Evolutionary conservation across 2,113 vertebrate genomes (phyloP).

Genomic region (Steatornis caripensis): DNA sequence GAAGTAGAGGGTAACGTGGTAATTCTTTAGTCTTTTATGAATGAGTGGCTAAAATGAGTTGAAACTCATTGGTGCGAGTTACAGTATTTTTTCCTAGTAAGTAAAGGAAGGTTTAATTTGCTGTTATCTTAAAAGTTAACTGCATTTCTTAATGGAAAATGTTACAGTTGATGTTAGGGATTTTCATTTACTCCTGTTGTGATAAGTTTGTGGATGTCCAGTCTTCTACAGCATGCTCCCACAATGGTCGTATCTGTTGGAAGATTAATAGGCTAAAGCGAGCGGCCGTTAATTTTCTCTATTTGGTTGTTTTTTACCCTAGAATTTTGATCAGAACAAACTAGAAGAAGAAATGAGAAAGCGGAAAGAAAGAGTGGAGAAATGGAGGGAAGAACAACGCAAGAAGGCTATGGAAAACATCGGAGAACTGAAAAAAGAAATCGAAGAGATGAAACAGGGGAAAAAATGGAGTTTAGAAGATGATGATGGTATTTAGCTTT

Average conservation of each 20-base stretch:
- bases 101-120: background rate
- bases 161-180: background rate
- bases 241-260: background rate
- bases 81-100: background rate
- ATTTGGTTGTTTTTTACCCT: background rate
- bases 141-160: background rate
- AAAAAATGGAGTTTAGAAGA: conserved; percentile 99
- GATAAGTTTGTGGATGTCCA: background rate
- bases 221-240: background rate
- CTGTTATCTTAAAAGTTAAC: background rate
- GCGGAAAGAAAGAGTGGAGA: conserved; percentile 96
- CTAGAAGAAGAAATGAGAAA: conserved; percentile 99
- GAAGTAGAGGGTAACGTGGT: background rate
- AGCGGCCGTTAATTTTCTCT: background rate
- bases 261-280: background rate
- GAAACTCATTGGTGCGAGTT: background rate
- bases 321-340: conserved; percentile 99
- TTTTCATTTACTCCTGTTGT: background rate
- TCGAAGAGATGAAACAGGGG: conserved; percentile 97
- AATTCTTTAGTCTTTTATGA: background rate
- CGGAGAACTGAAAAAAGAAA: conserved; percentile 94
- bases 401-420: conserved; percentile 98
- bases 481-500: conserved; percentile 84
- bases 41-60: background rate
- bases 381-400: conserved; percentile 96